Evolutionary conservation across 2,113 vertebrate genomes (phyloP).

Genomic region (Herpetotheres cachinnans): DNA sequence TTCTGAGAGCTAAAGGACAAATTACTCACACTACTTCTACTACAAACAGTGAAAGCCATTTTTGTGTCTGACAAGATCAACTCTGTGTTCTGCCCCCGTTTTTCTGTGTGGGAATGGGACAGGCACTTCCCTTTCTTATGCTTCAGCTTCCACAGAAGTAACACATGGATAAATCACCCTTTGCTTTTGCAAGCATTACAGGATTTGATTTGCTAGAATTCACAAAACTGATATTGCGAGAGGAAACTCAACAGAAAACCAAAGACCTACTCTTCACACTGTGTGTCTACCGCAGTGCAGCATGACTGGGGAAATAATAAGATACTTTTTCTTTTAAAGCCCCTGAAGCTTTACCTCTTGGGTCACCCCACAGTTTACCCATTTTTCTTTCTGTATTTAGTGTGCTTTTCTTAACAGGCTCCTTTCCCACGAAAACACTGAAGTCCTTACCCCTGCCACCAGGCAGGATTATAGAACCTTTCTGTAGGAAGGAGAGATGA

Average conservation of each 20-base stretch:
- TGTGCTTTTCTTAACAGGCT: not conserved
- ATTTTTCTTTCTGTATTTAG: not conserved
- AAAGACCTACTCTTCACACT: not conserved
- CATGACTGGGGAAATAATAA: fast-evolving
- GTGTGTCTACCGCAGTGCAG: fast-evolving
- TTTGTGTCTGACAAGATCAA: not conserved
- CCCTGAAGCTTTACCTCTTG: not conserved
- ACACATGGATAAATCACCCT: not conserved
- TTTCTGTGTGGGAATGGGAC: not conserved
- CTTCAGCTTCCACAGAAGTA: not conserved
- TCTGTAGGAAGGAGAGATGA: not conserved
- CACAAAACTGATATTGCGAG: not conserved
- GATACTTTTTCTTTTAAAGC: too few relatives aligned
- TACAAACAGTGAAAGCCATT: not conserved
- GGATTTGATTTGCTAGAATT: not conserved
- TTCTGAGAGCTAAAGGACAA: not conserved
- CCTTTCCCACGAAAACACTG: not conserved
- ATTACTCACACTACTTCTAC: not conserved
- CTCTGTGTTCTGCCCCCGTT: not conserved
- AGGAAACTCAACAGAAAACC: not conserved
- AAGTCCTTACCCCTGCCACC: not conserved
- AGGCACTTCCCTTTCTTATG: not conserved
- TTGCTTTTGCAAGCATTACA: not conserved
- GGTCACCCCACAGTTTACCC: not conserved
- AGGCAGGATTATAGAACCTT: not conserved